These are phyloP conservation scores for Megaleporinus macrocephalus DNA, from an alignment of 2,113 vertebrate species.

Conservation along the genomic window DNA sequence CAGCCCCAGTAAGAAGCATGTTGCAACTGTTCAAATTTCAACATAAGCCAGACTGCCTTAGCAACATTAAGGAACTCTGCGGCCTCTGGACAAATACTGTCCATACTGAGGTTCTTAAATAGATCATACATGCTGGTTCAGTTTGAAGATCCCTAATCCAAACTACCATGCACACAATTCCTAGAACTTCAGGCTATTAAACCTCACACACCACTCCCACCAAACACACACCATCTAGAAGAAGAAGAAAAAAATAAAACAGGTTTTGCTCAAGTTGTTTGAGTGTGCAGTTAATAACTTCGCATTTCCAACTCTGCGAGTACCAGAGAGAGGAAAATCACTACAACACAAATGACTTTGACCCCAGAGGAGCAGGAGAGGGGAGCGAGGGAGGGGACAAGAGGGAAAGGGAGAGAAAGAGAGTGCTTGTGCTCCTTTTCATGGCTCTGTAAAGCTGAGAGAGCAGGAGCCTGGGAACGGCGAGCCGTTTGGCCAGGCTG, in stretches of 20 bases:
- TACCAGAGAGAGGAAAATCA: constrained; percentile 63
- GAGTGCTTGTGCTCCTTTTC: constrained; percentile 71
- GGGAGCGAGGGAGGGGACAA: constrained; percentile 29
- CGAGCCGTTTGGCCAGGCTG: constrained; percentile 68
- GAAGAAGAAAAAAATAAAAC: too few species aligned
- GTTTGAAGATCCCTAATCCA: not conserved
- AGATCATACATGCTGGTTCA: not conserved
- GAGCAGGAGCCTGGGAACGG: constrained; percentile 79
- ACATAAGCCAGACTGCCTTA: not conserved
- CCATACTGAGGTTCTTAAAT: not conserved
- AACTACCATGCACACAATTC: not conserved
- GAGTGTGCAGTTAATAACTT: constrained; percentile 12
- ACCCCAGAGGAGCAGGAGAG: constrained; percentile 53
- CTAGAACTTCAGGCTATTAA: not conserved
- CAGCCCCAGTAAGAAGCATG: not conserved
- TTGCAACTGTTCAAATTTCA: not conserved
- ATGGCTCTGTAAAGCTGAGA: constrained; percentile 65
- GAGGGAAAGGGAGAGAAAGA: constrained; percentile 59
- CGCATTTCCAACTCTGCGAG: constrained; percentile 44
- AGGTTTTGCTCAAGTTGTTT: not conserved
- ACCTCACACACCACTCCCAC: not conserved
- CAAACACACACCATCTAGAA: not conserved
- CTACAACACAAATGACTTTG: constrained; percentile 67
- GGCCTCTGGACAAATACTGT: not conserved
- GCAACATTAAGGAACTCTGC: not conserved